Evolutionary conservation across 2,797 vertebrate species (phyloP).

Genomic region (Sparus aurata): DNA sequence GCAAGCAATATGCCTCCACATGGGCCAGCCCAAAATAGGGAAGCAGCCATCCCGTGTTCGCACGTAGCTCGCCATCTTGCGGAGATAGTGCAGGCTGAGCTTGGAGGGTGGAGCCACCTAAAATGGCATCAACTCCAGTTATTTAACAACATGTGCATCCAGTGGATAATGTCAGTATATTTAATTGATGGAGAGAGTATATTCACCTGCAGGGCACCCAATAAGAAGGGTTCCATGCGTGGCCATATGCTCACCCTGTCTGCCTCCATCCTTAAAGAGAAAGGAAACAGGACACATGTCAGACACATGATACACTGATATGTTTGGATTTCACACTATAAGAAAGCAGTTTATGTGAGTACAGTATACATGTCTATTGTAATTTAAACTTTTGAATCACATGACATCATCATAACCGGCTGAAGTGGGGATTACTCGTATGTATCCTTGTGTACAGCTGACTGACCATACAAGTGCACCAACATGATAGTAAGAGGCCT

Average conservation of each 20-base stretch:
- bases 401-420: not conserved
- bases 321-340: not conserved
- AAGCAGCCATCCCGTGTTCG: slow-evolving; percentile 90
- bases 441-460: no score
- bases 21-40: slow-evolving; percentile 89
- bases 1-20: slow-evolving; percentile 96
- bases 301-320: not conserved
- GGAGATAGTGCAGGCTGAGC: slow-evolving; percentile 92
- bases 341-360: not conserved
- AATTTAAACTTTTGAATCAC: not conserved
- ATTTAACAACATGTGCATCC: not conserved
- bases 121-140: not conserved
- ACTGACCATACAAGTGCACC: not conserved
- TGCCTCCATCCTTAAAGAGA: slow-evolving; percentile 84
- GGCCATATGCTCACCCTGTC: slow-evolving; percentile 89
- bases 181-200: not conserved
- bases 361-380: not conserved
- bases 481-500: no score
- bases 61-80: slow-evolving; percentile 92
- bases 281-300: not conserved
- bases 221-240: slow-evolving; percentile 92
- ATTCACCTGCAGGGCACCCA: slow-evolving; percentile 88
- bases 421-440: fast-evolving
- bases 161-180: not conserved
- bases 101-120: slow-evolving; percentile 86